Conservation (phyloP, 2,797 vertebrate genomes). For the Balearica regulorum region DNA sequence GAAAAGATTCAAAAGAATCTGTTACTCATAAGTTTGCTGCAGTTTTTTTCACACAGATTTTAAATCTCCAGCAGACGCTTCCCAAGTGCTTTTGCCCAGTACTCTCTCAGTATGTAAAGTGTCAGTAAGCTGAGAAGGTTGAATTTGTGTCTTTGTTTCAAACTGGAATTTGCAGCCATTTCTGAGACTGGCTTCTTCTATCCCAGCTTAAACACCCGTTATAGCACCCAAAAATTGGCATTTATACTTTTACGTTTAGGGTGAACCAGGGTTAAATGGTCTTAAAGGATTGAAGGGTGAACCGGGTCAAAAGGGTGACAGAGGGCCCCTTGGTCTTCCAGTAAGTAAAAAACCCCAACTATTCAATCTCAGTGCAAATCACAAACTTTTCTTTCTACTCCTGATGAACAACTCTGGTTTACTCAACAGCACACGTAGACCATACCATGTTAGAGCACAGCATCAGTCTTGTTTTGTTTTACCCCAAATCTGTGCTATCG, state of each 20-base stretch:
- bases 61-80: not conserved
- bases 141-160: conserved; percentile 10
- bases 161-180: conserved; percentile 74
- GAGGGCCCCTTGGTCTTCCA: conserved; percentile 97
- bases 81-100: not conserved
- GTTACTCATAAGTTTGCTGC: not conserved
- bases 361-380: conserved; percentile 74
- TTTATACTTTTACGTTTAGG: conserved; percentile 88
- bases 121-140: not conserved
- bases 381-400: conserved; percentile 69
- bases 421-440: conserved; percentile 22
- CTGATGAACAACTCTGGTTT: conserved; percentile 66
- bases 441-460: conserved; percentile 8
- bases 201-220: conserved; percentile 69
- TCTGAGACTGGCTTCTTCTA: conserved; percentile 72
- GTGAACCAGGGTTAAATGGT: conserved; percentile 95
- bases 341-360: conserved; percentile 86
- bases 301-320: conserved; percentile 96
- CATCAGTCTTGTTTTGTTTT: conserved; percentile 19
- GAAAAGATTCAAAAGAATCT: not conserved
- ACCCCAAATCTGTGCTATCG: conserved; percentile 1
- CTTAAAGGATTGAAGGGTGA: conserved; percentile 95
- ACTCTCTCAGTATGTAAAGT: not conserved
- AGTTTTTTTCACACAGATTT: not conserved
- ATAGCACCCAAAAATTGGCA: conserved; percentile 76